Percentiles rank a stretch among this genome's conserved stretches.
These are phyloP conservation scores for Cylindroiulus punctatus DNA, from an alignment of 2,888 invertebrate species.

Conservation along the genomic window DNA sequence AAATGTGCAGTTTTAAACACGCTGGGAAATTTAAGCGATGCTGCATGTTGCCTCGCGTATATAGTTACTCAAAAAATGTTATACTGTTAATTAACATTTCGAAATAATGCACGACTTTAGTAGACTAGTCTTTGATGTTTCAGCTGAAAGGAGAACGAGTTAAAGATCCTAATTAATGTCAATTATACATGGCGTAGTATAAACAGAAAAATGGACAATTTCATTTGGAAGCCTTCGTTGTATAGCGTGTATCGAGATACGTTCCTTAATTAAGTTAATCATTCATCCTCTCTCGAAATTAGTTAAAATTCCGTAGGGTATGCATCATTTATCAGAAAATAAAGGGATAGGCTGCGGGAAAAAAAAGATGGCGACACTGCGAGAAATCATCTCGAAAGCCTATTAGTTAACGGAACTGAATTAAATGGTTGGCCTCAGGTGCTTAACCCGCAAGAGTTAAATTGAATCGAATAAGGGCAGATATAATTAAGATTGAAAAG, in stretches of 20 bases:
- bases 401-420: neutral
- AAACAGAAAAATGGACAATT: conserved; percentile 14
- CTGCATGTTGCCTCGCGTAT: neutral
- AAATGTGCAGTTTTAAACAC: neutral
- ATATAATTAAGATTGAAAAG: conserved; percentile 42
- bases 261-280: conserved; percentile 6
- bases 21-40: neutral
- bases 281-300: conserved; percentile 33
- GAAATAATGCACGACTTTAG: neutral
- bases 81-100: neutral
- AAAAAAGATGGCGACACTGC: conserved; percentile 22
- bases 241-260: neutral
- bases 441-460: conserved; percentile 19
- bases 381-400: neutral
- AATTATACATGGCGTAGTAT: neutral
- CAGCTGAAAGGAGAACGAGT: neutral
- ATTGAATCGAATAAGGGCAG: conserved; percentile 34
- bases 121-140: conserved; percentile 1
- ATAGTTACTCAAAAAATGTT: neutral
- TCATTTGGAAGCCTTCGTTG: neutral
- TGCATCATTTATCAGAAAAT: conserved; percentile 42
- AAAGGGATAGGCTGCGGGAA: neutral
- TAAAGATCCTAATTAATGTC: conserved; percentile 31
- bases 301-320: conserved; percentile 42
- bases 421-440: conserved; percentile 31